Percentiles rank a stretch among this genome's conserved stretches.
These are phyloP conservation scores for Oreohelix idahoensis DNA, from an alignment of 1,140 invertebrate species.

Conservation along the genomic window DNA sequence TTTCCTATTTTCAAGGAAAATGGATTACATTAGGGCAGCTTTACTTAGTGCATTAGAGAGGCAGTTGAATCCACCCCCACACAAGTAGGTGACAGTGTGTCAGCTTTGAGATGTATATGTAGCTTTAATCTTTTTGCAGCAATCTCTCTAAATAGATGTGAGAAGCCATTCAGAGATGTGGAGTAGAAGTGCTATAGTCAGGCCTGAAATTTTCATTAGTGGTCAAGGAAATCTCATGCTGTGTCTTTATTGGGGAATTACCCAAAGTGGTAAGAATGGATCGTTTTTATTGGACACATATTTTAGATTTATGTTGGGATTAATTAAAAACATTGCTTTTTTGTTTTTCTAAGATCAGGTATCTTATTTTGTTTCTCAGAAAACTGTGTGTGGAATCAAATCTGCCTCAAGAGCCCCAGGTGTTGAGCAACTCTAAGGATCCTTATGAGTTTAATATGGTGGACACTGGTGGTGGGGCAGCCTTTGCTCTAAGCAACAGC, in stretches of 20 bases:
- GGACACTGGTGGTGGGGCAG: slow-evolving; percentile 47
- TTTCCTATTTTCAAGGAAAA: slow-evolving; percentile 63
- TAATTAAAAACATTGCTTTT: too few species aligned
- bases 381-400: slow-evolving; percentile 70
- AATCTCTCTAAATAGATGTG: too few species aligned
- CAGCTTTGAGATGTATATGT: neutral
- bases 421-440: slow-evolving; percentile 58
- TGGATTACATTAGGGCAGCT: slow-evolving; percentile 63
- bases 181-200: too few species aligned
- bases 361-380: slow-evolving; percentile 49
- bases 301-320: too few species aligned
- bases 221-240: too few species aligned
- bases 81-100: slow-evolving; percentile 66
- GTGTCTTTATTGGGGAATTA: too few species aligned
- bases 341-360: too few species aligned
- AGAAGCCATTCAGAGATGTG: too few species aligned
- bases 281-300: neutral
- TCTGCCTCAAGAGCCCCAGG: slow-evolving; percentile 63
- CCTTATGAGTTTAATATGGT: slow-evolving; percentile 67
- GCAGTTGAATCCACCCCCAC: slow-evolving; percentile 68
- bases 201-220: too few species aligned
- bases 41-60: slow-evolving; percentile 67
- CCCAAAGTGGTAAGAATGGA: too few species aligned
- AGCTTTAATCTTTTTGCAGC: neutral
- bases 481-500: slow-evolving; percentile 46